phyloP scores from a whole-genome alignment of 2,888 invertebrate species.

The Drosophila stalkeri region DNA sequence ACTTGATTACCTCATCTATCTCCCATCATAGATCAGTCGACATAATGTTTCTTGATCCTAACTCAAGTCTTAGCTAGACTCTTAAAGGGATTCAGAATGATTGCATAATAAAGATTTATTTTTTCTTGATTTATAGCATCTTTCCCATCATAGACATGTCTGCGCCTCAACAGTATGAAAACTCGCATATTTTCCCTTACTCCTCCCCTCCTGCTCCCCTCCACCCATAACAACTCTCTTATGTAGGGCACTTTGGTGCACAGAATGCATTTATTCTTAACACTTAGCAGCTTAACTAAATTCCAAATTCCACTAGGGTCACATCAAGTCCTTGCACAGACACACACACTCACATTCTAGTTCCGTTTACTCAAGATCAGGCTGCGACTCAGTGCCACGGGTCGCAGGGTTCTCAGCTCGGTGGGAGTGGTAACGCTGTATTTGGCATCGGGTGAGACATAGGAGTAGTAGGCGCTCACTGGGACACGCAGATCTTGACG shows the following conservation, averaged over 20 bases:
- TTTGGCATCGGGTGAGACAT: slow-evolving; percentile 76
- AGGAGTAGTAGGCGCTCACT: slow-evolving; percentile 78
- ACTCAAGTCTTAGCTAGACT: too few relatives aligned
- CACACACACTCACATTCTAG: slow-evolving; percentile 18
- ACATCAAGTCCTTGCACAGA: slow-evolving; percentile 8
- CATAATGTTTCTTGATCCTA: too few relatives aligned
- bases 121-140: too few relatives aligned
- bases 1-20: too few relatives aligned
- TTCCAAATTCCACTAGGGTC: slow-evolving; percentile 21
- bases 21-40: too few relatives aligned
- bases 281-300: slow-evolving; percentile 22
- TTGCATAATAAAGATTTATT: too few relatives aligned
- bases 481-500: slow-evolving; percentile 74
- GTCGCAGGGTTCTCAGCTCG: slow-evolving; percentile 69
- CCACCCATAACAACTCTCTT: not conserved
- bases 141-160: not conserved
- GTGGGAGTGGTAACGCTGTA: slow-evolving; percentile 82
- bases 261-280: slow-evolving; percentile 75
- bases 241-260: slow-evolving; percentile 66
- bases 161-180: not conserved
- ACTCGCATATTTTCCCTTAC: too few relatives aligned
- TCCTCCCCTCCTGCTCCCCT: not conserved
- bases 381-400: slow-evolving; percentile 79
- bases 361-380: slow-evolving; percentile 69
- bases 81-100: too few relatives aligned